Evolutionary conservation across 2,113 vertebrate genomes (phyloP).

Genomic region (Platysternon megacephalum): DNA sequence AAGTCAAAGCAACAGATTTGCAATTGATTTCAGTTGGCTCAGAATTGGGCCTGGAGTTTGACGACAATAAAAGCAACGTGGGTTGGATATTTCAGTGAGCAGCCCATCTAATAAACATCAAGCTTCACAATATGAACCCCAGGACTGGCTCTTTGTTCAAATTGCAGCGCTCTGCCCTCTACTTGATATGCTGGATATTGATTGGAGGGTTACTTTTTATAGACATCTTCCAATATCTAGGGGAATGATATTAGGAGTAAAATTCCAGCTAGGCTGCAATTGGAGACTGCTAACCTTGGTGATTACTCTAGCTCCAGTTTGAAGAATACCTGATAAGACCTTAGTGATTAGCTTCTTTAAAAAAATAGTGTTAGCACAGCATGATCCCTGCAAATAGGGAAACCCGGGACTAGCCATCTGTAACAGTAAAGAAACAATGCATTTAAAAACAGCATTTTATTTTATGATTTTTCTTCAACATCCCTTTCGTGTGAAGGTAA

Average conservation of each 20-base stretch:
- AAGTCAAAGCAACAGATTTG: not conserved
- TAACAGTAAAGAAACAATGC: not conserved
- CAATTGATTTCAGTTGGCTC: not conserved
- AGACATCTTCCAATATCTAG: not conserved
- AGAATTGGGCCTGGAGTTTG: not conserved
- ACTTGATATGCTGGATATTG: not conserved
- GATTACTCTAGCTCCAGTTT: not conserved
- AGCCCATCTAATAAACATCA: not conserved
- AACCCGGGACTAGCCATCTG: fast-evolving
- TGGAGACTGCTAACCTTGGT: not conserved
- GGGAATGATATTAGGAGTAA: not conserved
- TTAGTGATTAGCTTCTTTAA: not conserved
- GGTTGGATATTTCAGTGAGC: not conserved
- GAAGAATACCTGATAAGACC: not conserved
- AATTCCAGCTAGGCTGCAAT: not conserved
- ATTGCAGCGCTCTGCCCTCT: not conserved
- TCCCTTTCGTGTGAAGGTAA: not conserved
- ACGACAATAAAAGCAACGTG: not conserved
- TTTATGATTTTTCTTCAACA: not conserved
- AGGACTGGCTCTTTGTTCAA: not conserved
- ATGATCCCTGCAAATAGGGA: not conserved
- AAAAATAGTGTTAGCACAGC: not conserved
- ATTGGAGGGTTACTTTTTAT: not conserved
- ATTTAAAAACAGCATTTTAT: not conserved
- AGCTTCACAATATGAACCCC: not conserved